These are phyloP conservation scores for Hypomesus transpacificus DNA, from an alignment of 2,113 vertebrate genomes.

Conservation along the genomic window DNA sequence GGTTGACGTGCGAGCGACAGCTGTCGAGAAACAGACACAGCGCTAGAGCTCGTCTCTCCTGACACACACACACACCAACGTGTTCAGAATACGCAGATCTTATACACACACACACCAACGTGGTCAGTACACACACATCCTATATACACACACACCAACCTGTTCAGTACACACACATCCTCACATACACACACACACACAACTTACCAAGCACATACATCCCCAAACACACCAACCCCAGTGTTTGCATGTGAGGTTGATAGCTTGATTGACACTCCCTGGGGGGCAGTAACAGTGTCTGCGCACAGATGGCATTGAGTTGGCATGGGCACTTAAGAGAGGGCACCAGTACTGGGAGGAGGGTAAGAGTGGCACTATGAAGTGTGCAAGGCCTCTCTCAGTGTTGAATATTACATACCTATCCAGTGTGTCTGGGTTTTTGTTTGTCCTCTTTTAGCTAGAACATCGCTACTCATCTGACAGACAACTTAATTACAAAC, in stretches of 20 bases:
- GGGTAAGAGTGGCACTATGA: background rate
- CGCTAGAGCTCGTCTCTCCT: no score
- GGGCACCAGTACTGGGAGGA: background rate
- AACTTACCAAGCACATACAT: background rate
- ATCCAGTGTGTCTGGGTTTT: background rate
- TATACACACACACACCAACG: no score
- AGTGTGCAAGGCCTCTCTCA: no score
- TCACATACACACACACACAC: background rate
- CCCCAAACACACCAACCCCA: slow-evolving; percentile 25
- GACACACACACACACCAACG: no score
- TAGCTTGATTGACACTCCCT: slow-evolving; percentile 36
- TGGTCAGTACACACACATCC: no score
- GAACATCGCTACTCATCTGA: background rate
- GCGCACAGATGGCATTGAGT: slow-evolving; percentile 39
- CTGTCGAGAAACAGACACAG: no score
- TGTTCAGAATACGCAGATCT: no score
- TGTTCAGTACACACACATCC: background rate
- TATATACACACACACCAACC: background rate
- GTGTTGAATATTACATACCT: background rate
- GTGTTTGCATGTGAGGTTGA: slow-evolving; percentile 36
- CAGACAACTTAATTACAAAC: background rate
- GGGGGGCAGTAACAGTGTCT: slow-evolving; percentile 19
- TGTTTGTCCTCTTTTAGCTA: background rate
- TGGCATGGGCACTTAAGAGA: slow-evolving; percentile 25
- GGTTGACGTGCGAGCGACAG: background rate